phyloP scores from a whole-genome alignment of 2,888 invertebrate genomes.

The Subacronicta megacephala region DNA sequence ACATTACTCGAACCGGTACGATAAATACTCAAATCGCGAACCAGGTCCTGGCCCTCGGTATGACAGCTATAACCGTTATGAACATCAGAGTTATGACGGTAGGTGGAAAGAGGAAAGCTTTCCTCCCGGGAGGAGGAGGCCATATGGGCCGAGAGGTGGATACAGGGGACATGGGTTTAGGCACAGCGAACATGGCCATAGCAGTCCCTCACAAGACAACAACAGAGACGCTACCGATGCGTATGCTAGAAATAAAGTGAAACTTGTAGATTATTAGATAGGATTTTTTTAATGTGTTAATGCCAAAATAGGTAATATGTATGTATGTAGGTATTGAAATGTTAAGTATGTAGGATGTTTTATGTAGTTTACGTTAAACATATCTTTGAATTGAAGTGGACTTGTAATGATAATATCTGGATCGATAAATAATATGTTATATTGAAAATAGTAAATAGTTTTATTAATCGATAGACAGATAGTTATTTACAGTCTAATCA shows the following conservation, averaged over 20 bases:
- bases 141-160: constrained; percentile 69
- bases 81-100: constrained; percentile 50
- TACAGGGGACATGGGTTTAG: constrained; percentile 62
- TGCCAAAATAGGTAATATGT: constrained; percentile 56
- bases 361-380: constrained; percentile 48
- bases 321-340: constrained; percentile 42
- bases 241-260: constrained; percentile 71
- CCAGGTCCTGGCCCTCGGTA: constrained; percentile 34
- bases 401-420: not conserved
- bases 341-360: constrained; percentile 44
- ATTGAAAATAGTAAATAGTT: not conserved
- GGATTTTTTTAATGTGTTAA: constrained; percentile 35
- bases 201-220: constrained; percentile 48
- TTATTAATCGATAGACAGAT: not conserved
- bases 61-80: constrained; percentile 48
- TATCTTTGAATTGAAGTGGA: constrained; percentile 38
- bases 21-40: constrained; percentile 60
- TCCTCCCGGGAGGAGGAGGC: constrained; percentile 60
- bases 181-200: constrained; percentile 51
- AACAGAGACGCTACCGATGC: constrained; percentile 52
- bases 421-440: too few species aligned
- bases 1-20: constrained; percentile 59
- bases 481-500: not conserved
- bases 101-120: constrained; percentile 66
- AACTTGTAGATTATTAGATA: constrained; percentile 82